Conservation (phyloP, 2,113 vertebrate species). For the Ceuthmochares aereus region DNA sequence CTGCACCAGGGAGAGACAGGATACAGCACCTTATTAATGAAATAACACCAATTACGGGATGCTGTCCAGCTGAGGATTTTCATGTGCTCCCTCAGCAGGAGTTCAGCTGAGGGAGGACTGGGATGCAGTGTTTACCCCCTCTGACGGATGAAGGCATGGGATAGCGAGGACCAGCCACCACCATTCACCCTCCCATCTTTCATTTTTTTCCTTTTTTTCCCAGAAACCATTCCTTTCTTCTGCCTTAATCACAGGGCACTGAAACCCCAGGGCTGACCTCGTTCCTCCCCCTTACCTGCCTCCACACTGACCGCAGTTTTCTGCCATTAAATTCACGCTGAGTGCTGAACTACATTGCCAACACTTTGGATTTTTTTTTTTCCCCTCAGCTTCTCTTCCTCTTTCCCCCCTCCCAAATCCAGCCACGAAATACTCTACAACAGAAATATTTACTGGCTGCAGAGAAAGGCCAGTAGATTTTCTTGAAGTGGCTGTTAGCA, state of each 20-base stretch:
- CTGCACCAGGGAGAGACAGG: accelerated
- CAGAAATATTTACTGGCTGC: background rate
- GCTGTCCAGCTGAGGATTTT: background rate
- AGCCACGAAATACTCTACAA: background rate
- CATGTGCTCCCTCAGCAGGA: background rate
- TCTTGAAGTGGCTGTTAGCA: background rate
- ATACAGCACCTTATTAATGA: background rate
- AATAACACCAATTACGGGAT: background rate
- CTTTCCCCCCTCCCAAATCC: background rate
- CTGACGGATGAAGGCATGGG: background rate
- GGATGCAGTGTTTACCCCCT: background rate
- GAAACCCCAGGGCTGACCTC: background rate
- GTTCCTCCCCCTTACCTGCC: background rate
- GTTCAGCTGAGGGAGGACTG: background rate
- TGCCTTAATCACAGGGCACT: background rate
- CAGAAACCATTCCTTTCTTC: background rate
- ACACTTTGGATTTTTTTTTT: background rate
- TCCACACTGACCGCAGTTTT: background rate
- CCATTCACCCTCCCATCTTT: background rate
- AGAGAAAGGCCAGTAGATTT: accelerated
- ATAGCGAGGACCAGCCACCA: background rate
- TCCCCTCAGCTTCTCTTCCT: background rate
- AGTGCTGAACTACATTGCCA: background rate
- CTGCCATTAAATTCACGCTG: background rate
- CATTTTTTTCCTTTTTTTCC: too few species aligned